Conservation (phyloP, 1,140 invertebrate genomes). For the Globodera rostochiensis region DNA sequence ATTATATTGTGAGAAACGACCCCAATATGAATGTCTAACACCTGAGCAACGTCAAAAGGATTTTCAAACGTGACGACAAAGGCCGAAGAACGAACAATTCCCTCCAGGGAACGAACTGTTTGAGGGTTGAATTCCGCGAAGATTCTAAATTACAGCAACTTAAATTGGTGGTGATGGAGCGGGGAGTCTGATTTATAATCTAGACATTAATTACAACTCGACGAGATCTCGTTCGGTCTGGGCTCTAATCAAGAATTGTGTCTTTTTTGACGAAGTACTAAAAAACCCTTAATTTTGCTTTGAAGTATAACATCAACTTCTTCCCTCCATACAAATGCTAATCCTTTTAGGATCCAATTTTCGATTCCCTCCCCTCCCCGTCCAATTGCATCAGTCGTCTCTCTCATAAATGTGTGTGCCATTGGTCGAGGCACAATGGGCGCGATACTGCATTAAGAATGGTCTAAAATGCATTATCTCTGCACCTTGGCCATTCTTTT, state of each 20-base stretch:
- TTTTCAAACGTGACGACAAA: slow-evolving; percentile 28
- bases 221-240: too few relatives aligned
- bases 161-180: not conserved
- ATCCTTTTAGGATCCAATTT: not conserved
- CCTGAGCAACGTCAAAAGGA: slow-evolving; percentile 23
- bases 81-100: slow-evolving; percentile 29
- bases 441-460: not conserved
- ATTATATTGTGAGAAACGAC: not conserved
- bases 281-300: too few relatives aligned
- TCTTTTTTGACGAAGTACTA: too few relatives aligned
- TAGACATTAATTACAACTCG: too few relatives aligned
- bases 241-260: too few relatives aligned
- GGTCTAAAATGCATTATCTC: not conserved
- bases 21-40: not conserved
- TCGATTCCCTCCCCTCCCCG: not conserved
- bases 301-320: too few relatives aligned
- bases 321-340: too few relatives aligned
- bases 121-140: slow-evolving; percentile 41
- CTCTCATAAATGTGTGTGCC: not conserved
- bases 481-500: not conserved
- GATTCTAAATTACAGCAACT: slow-evolving; percentile 22
- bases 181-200: too few relatives aligned
- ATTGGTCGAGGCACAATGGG: not conserved
- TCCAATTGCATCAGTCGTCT: not conserved
- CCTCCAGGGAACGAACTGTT: slow-evolving; percentile 35